Conservation (phyloP, 2,797 vertebrate species). For the Cyclura pinguis region DNA sequence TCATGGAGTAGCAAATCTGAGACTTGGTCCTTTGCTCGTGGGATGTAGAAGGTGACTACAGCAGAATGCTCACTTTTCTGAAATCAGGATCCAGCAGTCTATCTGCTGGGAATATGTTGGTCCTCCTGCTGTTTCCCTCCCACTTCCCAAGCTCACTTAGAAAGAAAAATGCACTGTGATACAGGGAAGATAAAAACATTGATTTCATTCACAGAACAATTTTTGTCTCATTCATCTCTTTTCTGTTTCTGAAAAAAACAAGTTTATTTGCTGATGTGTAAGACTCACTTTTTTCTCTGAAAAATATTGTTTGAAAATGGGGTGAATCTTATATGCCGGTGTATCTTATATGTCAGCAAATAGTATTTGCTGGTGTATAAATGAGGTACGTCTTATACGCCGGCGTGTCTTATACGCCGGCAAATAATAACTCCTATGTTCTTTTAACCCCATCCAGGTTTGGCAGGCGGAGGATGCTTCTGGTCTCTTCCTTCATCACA, state of each 20-base stretch:
- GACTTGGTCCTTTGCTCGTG: background rate
- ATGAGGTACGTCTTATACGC: no score
- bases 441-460: slow-evolving; percentile 75
- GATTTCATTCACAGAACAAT: background rate
- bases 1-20: background rate
- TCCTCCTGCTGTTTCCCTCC: background rate
- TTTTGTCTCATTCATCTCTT: background rate
- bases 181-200: background rate
- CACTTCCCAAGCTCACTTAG: background rate
- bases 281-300: no score
- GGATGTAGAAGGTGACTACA: background rate
- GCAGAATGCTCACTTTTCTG: background rate
- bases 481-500: slow-evolving; percentile 75
- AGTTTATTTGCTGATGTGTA: no score
- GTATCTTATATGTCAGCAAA: no score
- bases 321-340: no score
- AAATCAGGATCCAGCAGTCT: background rate
- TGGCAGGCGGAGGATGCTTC: slow-evolving; percentile 80
- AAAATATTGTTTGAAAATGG: no score
- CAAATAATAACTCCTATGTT: background rate
- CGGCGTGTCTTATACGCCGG: no score
- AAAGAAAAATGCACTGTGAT: background rate
- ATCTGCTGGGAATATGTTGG: background rate
- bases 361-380: no score
- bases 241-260: background rate